These are phyloP conservation scores for Trissonchulus sp. DNA, from an alignment of 2,888 invertebrate genomes.

Conservation along the genomic window DNA sequence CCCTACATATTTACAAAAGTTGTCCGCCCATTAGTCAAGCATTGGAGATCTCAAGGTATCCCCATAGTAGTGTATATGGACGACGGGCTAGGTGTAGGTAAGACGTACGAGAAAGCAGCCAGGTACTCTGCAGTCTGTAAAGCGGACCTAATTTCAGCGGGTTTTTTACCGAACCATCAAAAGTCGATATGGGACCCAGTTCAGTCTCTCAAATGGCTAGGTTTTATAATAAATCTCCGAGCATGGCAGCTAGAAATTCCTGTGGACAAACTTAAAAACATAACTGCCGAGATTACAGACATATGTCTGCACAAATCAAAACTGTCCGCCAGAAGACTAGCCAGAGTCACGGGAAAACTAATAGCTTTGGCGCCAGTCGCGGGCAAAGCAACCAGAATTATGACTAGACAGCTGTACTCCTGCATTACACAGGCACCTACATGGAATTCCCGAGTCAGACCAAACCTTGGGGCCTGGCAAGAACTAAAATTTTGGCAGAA, in stretches of 20 bases:
- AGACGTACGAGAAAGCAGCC: not conserved
- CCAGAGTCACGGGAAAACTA: no score
- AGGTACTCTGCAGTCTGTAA: not conserved
- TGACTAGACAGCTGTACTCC: not conserved
- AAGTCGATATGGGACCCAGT: not conserved
- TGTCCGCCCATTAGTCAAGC: conserved; percentile 1
- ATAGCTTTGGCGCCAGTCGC: no score
- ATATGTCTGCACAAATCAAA: no score
- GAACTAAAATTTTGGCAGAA: conserved; percentile 7
- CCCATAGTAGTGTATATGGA: not conserved
- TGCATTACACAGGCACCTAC: not conserved
- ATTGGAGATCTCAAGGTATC: not conserved
- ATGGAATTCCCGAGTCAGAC: not conserved
- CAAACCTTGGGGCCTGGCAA: not conserved
- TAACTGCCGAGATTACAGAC: no score
- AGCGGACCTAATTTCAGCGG: not conserved
- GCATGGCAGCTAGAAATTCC: not conserved
- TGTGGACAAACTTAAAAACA: no score
- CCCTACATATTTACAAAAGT: not conserved
- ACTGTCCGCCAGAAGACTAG: no score
- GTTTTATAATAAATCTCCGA: not conserved
- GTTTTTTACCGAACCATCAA: not conserved
- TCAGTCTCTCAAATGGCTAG: not conserved
- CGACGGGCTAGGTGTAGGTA: not conserved
- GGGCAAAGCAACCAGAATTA: not conserved